Evolutionary conservation across 2,888 invertebrate species (phyloP).

Genomic region (Xanthorhoe designata): DNA sequence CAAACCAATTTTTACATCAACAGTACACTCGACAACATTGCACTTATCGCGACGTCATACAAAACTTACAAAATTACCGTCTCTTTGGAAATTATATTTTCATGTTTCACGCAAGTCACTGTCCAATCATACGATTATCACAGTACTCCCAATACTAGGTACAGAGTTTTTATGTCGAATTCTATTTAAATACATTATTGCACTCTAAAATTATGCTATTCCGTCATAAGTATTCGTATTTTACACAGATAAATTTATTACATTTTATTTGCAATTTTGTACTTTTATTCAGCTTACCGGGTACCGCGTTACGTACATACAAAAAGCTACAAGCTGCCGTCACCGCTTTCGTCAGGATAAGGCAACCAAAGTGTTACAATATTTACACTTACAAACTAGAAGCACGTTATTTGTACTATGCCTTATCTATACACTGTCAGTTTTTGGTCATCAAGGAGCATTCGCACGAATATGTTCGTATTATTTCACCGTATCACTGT

Average conservation of each 20-base stretch:
- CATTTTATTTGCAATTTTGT: conserved; percentile 77
- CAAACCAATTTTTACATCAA: conserved; percentile 63
- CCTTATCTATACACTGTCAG: conserved; percentile 61
- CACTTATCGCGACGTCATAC: conserved; percentile 65
- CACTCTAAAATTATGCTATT: conserved; percentile 80
- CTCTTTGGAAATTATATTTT: conserved; percentile 80
- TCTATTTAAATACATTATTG: conserved; percentile 73
- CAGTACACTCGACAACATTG: conserved; percentile 66
- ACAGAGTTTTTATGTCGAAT: conserved; percentile 46
- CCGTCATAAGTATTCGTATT: conserved; percentile 56
- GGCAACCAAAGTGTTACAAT: conserved; percentile 71
- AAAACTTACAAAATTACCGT: conserved; percentile 69
- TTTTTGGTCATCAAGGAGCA: conserved; percentile 54
- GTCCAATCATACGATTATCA: conserved; percentile 59
- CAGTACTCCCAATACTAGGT: conserved; percentile 52
- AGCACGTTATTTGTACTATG: conserved; percentile 75
- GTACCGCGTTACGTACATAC: conserved; percentile 60
- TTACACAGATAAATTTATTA: conserved; percentile 53
- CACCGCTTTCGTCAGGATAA: conserved; percentile 55
- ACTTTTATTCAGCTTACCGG: conserved; percentile 71
- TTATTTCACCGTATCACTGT: conserved; percentile 38
- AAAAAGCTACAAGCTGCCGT: conserved; percentile 56
- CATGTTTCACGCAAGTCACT: conserved; percentile 60
- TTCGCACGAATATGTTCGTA: conserved; percentile 31
- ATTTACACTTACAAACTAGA: conserved; percentile 55